Base-by-base conservation (phyloP, 2,797 vertebrate species). In the Catostomus latipinnis region DNA sequence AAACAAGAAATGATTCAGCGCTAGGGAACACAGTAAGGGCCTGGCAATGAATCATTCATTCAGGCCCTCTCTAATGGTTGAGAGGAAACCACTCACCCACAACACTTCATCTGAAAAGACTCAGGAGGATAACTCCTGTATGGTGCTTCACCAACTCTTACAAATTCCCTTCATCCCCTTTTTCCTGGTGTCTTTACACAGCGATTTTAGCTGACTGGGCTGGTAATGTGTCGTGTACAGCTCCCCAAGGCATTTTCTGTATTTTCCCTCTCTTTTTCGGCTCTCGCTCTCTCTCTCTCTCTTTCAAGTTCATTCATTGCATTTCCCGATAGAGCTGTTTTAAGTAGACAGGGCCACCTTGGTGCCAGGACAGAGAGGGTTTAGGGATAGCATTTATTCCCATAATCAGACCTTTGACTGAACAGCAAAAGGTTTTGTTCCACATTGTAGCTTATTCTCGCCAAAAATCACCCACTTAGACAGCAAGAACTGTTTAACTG, bases 131-230 rank as follows among this genome's bases (percentile, higher is more conserved):
- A 1, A 68, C 48, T 80, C 46, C 43, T 34, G 53, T 61, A 54
- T 73, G 16, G 67, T 56, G 69, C 68, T 49, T 65, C 65, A 18
- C 70, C 50, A 50, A 8, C 43, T 69, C 63, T 74, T 57, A 78
- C 54, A 52, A 6, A 53, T 49, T 74, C 8, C 43, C 7, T 67
- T 66, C 9, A 48, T 71, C 60, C 58, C 11, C 14, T 16, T 74
- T 49, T 65, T 57, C 9, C 5, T 14, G 63, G 58, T 18, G 12
- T 22, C 56, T 66, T 49, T 58, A 66, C 16, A 13, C 46, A 57
- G 57, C 22, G 8, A 60, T 79, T 84, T 84, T 62, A 67, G 61
- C 67, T 84, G 79, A 78, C 54, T 50, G 80, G 69, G 66, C 65
- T 78, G 71, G 71, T 78, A 79, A 60, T 50, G 53, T 56, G 74